phyloP scores from a whole-genome alignment of 2,797 vertebrate species.

The Schizopygopsis malacanthus region DNA sequence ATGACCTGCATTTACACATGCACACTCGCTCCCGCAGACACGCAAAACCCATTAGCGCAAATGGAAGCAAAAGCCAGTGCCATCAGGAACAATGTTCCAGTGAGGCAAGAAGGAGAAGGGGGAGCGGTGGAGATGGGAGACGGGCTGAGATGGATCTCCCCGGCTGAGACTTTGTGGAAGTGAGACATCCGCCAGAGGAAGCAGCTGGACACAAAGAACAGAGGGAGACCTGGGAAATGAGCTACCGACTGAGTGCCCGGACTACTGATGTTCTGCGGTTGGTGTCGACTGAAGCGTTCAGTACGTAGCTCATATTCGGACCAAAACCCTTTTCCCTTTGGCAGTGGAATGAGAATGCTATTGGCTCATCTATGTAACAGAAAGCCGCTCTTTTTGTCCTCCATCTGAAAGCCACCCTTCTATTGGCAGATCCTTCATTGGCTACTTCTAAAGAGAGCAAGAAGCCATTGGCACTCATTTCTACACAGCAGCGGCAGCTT shows the following conservation, averaged over 20 bases:
- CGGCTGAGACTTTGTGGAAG: slow-evolving; percentile 71
- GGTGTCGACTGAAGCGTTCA: slow-evolving; percentile 29
- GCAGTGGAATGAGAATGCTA: slow-evolving; percentile 42
- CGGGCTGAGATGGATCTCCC: slow-evolving; percentile 60
- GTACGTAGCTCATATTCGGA: slow-evolving; percentile 32
- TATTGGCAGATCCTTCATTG: slow-evolving; percentile 49
- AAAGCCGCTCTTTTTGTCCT: slow-evolving; percentile 39
- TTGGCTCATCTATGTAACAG: slow-evolving; percentile 26
- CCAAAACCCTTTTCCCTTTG: slow-evolving; percentile 42
- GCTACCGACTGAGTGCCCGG: slow-evolving; percentile 71
- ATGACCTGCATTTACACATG: slow-evolving; percentile 63
- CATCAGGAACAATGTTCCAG: slow-evolving; percentile 69
- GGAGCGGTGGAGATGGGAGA: slow-evolving; percentile 49
- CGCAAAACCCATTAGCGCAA: slow-evolving; percentile 53
- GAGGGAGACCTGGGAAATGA: slow-evolving; percentile 69
- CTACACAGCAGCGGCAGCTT: slow-evolving; percentile 52
- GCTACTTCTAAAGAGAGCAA: slow-evolving; percentile 57
- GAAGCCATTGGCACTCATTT: slow-evolving; percentile 57
- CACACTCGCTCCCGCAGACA: slow-evolving; percentile 51
- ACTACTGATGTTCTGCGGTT: slow-evolving; percentile 57
- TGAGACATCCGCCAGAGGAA: slow-evolving; percentile 74
- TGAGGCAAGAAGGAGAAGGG: slow-evolving; percentile 59
- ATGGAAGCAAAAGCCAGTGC: slow-evolving; percentile 71
- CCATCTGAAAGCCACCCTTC: slow-evolving; percentile 32
- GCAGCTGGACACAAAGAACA: slow-evolving; percentile 79